Evolutionary conservation across 2,797 vertebrate species (phyloP), one percentile per base, ranked within the genome.

Genomic region (Fistularia commersonii): DNA sequence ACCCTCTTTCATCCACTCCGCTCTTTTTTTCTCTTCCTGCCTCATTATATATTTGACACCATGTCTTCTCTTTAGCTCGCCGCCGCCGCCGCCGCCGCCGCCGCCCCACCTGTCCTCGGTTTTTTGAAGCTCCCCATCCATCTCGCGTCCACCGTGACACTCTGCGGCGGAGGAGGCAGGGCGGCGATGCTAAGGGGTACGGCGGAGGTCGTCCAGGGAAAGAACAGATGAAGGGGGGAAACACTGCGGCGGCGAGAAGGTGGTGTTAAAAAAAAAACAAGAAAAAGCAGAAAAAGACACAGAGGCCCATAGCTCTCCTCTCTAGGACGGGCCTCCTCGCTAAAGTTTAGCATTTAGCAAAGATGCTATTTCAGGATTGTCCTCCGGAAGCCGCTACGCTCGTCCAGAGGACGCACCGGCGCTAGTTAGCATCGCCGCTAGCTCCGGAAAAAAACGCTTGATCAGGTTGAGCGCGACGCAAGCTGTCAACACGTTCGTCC

Each of bases 321-420:
- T 51, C 49, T 33, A 53, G 31, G 15, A 42, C 45, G 51, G n/a
- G n/a, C 45, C 44, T 51, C 46, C 45, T 61, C 8, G 5, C 43
- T 49, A 46, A 48, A 51, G 47, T 47, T 65, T 59, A 76, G 65
- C 39, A 48, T 77, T 69, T 54, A 75, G 63, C 76, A 52, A 69
- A 69, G 68, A 77, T 74, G 68, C 69, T 66, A 71, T 77, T 76
- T 71, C 70, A 71, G 72, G 66, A 57, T 69, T 64, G 61, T 67
- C 77, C 72, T 63, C 55, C 23, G 42, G 68, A 40, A 72, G 72
- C 48, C 63, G 51, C 32, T 33, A 50, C 63, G 63, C 40, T 51
- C 48, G 57, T 41, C 58, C 69, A 32, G 50, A 48, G 58, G 66
- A 75, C 68, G 64, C 57, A 54, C 32, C 35, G 8, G 6, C 40